Evolutionary conservation across 2,113 vertebrate species (phyloP).

Genomic region (Chascanopsetta lugubris): DNA sequence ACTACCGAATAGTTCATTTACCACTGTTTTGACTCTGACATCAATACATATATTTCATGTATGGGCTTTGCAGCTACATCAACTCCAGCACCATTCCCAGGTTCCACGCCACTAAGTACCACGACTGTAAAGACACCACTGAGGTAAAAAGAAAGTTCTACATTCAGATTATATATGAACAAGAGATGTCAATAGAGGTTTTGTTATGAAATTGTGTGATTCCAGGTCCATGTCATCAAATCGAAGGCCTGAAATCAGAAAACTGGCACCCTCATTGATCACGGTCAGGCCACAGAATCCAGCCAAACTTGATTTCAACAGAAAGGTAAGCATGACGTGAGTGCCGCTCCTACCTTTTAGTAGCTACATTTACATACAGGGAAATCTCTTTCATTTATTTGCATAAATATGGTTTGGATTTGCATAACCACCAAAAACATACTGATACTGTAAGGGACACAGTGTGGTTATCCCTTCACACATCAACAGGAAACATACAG

Average conservation of each 20-base stretch:
- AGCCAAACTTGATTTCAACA: conserved; percentile 40
- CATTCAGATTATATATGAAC: too few species aligned
- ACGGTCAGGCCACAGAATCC: conserved; percentile 41
- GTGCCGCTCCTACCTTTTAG: neutral
- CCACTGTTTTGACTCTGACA: neutral
- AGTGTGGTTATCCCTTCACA: too few species aligned
- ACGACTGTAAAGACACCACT: conserved; percentile 37
- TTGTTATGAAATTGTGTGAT: conserved; percentile 36
- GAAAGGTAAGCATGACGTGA: conserved; percentile 40
- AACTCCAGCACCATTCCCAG: conserved; percentile 3
- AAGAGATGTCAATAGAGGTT: too few species aligned
- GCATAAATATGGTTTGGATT: too few species aligned
- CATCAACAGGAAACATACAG: too few species aligned
- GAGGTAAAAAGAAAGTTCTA: conserved; percentile 42
- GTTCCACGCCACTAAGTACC: conserved; percentile 13
- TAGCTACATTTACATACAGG: neutral
- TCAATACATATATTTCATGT: conserved; percentile 3
- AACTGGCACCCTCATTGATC: conserved; percentile 4
- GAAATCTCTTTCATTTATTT: too few species aligned
- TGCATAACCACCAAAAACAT: neutral
- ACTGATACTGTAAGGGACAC: neutral
- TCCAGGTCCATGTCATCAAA: conserved; percentile 44
- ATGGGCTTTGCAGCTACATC: conserved; percentile 37
- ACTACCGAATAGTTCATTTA: neutral
- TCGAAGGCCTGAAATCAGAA: conserved; percentile 25